Evolutionary conservation across 2,888 invertebrate genomes (phyloP).

Genomic region (Deroplatys truncata): DNA sequence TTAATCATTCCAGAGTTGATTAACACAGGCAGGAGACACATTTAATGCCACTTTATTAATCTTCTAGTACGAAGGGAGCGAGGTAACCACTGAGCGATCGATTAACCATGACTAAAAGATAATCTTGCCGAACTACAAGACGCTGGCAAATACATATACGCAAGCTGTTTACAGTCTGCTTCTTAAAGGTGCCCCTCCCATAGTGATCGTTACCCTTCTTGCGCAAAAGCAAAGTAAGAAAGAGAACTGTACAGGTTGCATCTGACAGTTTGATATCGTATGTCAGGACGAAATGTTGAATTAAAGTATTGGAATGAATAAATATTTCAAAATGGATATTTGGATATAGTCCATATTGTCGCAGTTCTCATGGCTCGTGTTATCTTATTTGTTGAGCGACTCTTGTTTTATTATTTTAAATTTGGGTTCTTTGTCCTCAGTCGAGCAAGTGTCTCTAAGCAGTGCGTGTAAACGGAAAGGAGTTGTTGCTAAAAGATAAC

Average conservation of each 20-base stretch:
- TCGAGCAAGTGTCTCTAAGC: too few species aligned
- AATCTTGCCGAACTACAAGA: background rate
- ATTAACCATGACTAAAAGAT: background rate
- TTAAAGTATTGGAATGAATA: background rate
- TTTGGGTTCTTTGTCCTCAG: too few species aligned
- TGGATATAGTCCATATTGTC: too few species aligned
- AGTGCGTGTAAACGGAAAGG: too few species aligned
- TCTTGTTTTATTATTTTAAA: too few species aligned
- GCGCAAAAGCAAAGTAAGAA: background rate
- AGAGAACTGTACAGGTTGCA: background rate
- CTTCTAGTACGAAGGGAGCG: too few species aligned
- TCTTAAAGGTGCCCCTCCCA: background rate
- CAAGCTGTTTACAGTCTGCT: background rate
- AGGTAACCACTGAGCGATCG: background rate
- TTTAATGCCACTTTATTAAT: too few species aligned
- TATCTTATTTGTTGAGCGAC: too few species aligned
- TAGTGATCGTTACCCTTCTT: background rate
- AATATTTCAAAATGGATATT: background rate
- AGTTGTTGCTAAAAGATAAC: too few species aligned
- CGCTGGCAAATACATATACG: background rate
- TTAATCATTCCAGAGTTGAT: too few species aligned
- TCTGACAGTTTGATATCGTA: background rate
- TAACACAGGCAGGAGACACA: too few species aligned
- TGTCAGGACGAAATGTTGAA: background rate
- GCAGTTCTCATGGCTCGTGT: too few species aligned